phyloP scores from a whole-genome alignment of 2,113 vertebrate genomes.

The Chloropsis hardwickii region DNA sequence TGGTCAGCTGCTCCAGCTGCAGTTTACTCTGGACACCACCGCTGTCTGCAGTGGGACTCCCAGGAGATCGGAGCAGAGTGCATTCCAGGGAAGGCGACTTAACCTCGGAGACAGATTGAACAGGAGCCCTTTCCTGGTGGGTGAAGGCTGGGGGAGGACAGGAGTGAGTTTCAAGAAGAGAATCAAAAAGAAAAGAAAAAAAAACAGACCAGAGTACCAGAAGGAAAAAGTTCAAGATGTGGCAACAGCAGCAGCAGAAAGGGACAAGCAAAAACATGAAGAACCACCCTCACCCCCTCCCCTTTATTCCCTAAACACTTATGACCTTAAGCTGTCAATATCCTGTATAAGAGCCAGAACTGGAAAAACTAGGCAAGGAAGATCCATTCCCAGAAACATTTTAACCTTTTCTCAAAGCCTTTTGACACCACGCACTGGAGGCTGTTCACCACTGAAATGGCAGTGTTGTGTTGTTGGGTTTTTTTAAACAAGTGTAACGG shows the following conservation, averaged over 20 bases:
- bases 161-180: conserved; percentile 1
- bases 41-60: neutral
- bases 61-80: neutral
- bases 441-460: conserved; percentile 55
- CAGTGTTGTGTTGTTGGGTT: neutral
- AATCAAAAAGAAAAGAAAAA: neutral
- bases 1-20: conserved; percentile 46
- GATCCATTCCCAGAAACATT: neutral
- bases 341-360: conserved; percentile 10
- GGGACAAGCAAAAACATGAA: neutral
- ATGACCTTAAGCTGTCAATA: neutral
- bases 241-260: conserved; percentile 23
- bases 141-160: neutral
- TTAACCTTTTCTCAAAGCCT: conserved; percentile 7
- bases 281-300: neutral
- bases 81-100: neutral
- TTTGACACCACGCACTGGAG: conserved; percentile 31
- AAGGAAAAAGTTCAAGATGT: neutral
- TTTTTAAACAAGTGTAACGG: conserved; percentile 24
- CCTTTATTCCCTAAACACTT: neutral
- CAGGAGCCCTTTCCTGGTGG: conserved; percentile 17
- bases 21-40: conserved; percentile 46
- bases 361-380: neutral
- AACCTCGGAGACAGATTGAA: neutral
- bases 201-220: neutral